Evolutionary conservation across 2,888 invertebrate species (phyloP), one percentile per base, ranked within the genome.

Genomic region (Drosophila vallismaia): DNA sequence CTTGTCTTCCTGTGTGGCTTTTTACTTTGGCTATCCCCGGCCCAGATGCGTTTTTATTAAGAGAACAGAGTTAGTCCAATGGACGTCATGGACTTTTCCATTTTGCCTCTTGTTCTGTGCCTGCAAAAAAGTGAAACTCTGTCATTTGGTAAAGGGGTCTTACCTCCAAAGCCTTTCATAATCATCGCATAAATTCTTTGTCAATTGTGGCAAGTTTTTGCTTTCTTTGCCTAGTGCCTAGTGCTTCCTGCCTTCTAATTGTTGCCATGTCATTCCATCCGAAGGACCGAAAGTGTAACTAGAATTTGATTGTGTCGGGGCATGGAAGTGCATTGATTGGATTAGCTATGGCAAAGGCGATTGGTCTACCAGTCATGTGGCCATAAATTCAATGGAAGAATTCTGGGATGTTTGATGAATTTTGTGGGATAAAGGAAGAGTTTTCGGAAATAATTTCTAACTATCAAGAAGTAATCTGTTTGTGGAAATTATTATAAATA

Each of bases 181-280:
- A 85, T 74, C 79, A 74, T 77, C 76, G 77, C 79, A 85, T 84
- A 79, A 86, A 86, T 84, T 86, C 84, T 78, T 82, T 84, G 84
- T 79, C 84, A 86, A 86, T 81, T 84, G 79, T 84, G 77, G 80
- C 74, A 83, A 79, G 77, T 82, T 79, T 75, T 71, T 52, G 48
- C 46, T 40, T 33, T 48, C 62, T 48, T 51, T 52, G 36, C 9
- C 10, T 29, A 9, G 51, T 48, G 51, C 42, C 12, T 26, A 9
- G 51, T 48, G 51, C 42, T 49, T 31, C n/a, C 51, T 46, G 33
- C 51, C 44, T 48, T 46, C 54, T 69, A 69, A 54, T 54, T 67
- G 55, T 75, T 57, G 55, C 44, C 63, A 58, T 66, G 62, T 64
- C 68, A 31, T 24, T 33, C 31, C 44, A 19, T 44, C 19, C n/a